Evolutionary conservation across 2,113 vertebrate genomes (phyloP).

Genomic region (Campylomormyrus numenius): DNA sequence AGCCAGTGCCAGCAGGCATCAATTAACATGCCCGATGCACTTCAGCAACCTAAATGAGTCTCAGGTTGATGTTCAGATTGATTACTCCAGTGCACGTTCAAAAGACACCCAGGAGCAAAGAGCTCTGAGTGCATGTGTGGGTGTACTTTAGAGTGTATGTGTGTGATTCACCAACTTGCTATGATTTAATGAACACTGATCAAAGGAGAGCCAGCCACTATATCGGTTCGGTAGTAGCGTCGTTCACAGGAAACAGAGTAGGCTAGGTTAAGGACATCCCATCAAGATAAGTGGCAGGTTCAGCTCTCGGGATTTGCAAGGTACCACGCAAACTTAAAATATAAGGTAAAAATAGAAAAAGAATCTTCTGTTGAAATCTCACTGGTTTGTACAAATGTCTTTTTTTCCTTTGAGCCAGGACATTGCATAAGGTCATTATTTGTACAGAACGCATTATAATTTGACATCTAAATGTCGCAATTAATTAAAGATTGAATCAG

Average conservation of each 20-base stretch:
- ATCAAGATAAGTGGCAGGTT: background rate
- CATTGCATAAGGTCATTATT: background rate
- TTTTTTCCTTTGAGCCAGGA: background rate
- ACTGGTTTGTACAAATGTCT: background rate
- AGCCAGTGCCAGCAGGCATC: constrained; percentile 13
- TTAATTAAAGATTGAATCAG: background rate
- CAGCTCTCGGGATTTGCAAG: background rate
- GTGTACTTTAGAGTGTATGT: background rate
- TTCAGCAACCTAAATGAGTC: constrained; percentile 10
- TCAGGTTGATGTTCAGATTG: constrained; percentile 10
- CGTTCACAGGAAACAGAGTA: background rate
- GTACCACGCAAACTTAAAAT: background rate
- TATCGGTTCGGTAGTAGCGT: too few relatives aligned
- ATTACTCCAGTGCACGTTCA: background rate
- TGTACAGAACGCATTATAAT: background rate
- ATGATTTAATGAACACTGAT: constrained; percentile 1
- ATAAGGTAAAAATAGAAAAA: background rate
- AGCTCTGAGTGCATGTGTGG: background rate
- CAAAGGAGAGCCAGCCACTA: background rate
- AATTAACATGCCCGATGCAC: constrained; percentile 7
- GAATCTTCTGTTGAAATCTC: background rate
- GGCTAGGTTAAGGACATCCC: background rate
- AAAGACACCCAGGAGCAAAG: background rate
- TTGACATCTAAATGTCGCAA: background rate
- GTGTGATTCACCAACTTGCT: background rate